phyloP scores from a whole-genome alignment of 2,113 vertebrate species.

The Typhlomys cinereus region DNA sequence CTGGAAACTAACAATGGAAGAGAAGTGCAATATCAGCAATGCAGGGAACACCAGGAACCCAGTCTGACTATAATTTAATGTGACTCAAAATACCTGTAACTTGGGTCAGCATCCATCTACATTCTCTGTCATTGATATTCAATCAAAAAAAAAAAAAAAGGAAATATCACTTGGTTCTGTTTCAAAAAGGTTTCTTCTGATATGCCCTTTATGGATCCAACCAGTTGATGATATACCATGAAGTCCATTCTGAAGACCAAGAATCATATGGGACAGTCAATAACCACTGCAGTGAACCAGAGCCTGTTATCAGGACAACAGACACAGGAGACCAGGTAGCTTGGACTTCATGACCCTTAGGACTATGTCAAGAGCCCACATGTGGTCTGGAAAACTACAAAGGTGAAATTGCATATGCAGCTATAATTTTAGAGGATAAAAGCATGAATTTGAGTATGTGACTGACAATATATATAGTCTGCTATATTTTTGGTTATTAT shows the following conservation, averaged over 20 bases:
- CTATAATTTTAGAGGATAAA: not conserved
- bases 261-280: not conserved
- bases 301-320: not conserved
- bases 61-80: not conserved
- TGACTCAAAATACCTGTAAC: not conserved
- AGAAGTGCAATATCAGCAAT: constrained; percentile 12
- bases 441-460: no score
- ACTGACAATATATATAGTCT: not conserved
- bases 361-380: not conserved
- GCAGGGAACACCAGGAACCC: not conserved
- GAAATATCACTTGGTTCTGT: not conserved
- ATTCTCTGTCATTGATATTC: not conserved
- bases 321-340: not conserved
- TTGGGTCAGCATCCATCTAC: not conserved
- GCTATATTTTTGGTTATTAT: not conserved
- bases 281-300: not conserved
- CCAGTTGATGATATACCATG: not conserved
- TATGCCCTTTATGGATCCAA: not conserved
- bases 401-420: not conserved
- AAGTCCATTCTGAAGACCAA: not conserved
- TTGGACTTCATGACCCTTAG: not conserved
- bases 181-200: not conserved
- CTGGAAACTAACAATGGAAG: constrained; percentile 7
- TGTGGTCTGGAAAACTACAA: not conserved
- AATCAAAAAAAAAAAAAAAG: not conserved